These are phyloP conservation scores for Eristalis tenax DNA, from an alignment of 2,888 invertebrate species.

Conservation along the genomic window DNA sequence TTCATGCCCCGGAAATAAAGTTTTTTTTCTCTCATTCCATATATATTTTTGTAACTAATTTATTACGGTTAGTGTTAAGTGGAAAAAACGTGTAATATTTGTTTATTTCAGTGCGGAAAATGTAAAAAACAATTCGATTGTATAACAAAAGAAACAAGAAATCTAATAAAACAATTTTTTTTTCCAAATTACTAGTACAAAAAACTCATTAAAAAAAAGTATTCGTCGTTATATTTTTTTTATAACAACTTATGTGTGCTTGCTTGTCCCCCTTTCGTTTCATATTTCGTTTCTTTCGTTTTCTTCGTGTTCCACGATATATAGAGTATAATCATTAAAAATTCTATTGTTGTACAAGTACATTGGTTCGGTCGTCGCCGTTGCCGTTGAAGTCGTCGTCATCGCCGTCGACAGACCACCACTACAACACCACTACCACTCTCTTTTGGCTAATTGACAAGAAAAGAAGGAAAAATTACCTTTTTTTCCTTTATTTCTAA, in stretches of 20 bases:
- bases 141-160: conserved; percentile 58
- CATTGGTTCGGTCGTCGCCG: conserved; percentile 47
- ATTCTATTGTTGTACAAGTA: conserved; percentile 71
- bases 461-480: conserved; percentile 60
- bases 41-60: conserved; percentile 15
- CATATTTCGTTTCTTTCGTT: conserved; percentile 68
- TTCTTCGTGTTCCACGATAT: conserved; percentile 66
- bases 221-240: conserved; percentile 23
- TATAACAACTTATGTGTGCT: conserved; percentile 28
- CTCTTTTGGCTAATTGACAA: conserved; percentile 67
- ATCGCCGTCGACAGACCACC: conserved; percentile 60
- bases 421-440: conserved; percentile 47
- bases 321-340: conserved; percentile 72
- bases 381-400: conserved; percentile 36
- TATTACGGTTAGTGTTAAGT: conserved; percentile 41
- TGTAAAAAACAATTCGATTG: conserved; percentile 56
- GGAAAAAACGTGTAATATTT: conserved; percentile 31
- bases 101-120: conserved; percentile 26
- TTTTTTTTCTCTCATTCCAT: conserved; percentile 45
- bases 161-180: conserved; percentile 37
- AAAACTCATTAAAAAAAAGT: conserved; percentile 51
- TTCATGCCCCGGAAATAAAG: conserved; percentile 26
- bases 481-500: conserved; percentile 31
- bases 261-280: conserved; percentile 49
- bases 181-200: conserved; percentile 53